Base-by-base conservation (phyloP, 2,888 invertebrate genomes). In the Athalia circularis region DNA sequence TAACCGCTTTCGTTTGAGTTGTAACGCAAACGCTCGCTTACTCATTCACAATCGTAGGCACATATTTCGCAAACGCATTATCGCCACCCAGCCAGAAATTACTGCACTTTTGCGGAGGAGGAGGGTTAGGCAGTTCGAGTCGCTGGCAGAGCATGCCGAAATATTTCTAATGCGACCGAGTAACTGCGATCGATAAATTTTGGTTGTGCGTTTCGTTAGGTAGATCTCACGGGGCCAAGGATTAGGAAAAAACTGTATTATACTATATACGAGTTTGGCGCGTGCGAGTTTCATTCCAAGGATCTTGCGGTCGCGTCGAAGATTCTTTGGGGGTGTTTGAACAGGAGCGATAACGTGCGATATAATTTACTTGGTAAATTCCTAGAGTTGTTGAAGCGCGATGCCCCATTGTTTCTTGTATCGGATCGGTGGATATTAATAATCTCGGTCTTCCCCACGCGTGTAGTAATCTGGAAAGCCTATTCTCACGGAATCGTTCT, bases 1-100 rank as follows among this genome's bases (percentile, higher is more conserved):
- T 88, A 89, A 89, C 83, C 87, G 86, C 87, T 88, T 88, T 88
- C 89, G 84, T 87, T 86, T 80, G 80, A 81, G 83, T 83, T 29
- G 29, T 81, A 82, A 79, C 75, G 80, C 50, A 50, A 64, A 52
- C 75, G 75, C 75, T 72, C 13, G 48, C 75, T 47, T 77, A 79
- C 81, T 82, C 81, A 81, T 82, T 85, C 82, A 82, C 84, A 82
- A 81, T 78, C 61, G 78, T 68, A 79, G 80, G 80, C 81, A 80
- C 78, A 79, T 80, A 84, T 88, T 87, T 88, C 88, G 88, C 84
- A 88, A 88, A 86, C 84, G 70, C 65, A 65, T 62, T 15, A 62
- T 48, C 48, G 75, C 74, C 59, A 74, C 61, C 74, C 48, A 43
- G 50, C 72, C n/a, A 72, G 72, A 72, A 72, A 72, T 72, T 72